phyloP scores from a whole-genome alignment of 2,888 invertebrate species.

The Habrosyne pyritoides region DNA sequence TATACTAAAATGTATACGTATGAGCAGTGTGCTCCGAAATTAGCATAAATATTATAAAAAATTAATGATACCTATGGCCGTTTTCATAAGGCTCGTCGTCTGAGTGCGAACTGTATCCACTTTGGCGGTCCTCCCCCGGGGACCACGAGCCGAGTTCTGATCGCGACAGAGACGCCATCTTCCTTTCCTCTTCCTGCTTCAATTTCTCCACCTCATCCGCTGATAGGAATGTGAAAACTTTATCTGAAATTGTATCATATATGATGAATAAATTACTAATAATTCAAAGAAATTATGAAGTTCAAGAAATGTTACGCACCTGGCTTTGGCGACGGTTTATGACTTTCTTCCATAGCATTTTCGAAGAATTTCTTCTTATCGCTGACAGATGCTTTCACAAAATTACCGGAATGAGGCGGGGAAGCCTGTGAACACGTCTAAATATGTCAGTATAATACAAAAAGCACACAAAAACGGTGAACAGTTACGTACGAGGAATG shows the following conservation, averaged over 20 bases:
- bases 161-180: conserved; percentile 89
- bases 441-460: conserved; percentile 24
- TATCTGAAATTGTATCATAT: conserved; percentile 85
- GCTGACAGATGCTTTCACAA: conserved; percentile 93
- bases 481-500: conserved; percentile 45
- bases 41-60: too few species aligned
- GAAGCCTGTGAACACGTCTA: conserved; percentile 73
- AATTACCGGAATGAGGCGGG: conserved; percentile 88
- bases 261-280: not conserved
- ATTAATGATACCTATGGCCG: conserved; percentile 76
- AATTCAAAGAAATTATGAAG: not conserved
- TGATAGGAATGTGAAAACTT: conserved; percentile 96
- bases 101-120: conserved; percentile 80
- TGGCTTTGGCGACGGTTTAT: conserved; percentile 92
- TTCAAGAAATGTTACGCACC: conserved; percentile 76
- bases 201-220: conserved; percentile 97
- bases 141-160: conserved; percentile 84
- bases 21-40: too few species aligned
- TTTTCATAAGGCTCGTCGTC: conserved; percentile 77
- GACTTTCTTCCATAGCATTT: conserved; percentile 96
- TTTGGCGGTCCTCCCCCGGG: conserved; percentile 75
- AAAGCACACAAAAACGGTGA: conserved; percentile 19
- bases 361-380: conserved; percentile 98
- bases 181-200: conserved; percentile 96
- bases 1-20: too few species aligned